Percentiles rank a stretch among this genome's conserved stretches.
These are phyloP conservation scores for Drosophila flavopinicola DNA, from an alignment of 2,888 invertebrate genomes.

Conservation along the genomic window DNA sequence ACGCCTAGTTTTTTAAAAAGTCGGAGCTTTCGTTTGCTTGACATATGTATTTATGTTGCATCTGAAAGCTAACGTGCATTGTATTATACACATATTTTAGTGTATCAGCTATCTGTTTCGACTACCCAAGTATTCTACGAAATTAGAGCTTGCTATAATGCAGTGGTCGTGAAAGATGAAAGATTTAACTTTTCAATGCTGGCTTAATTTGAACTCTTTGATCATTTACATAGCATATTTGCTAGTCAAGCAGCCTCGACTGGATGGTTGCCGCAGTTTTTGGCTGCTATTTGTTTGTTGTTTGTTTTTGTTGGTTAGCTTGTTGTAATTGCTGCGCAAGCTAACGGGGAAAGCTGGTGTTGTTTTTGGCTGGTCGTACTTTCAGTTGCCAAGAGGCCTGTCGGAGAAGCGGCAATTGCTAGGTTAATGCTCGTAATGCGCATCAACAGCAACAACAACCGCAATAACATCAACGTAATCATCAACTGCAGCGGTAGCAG, in stretches of 20 bases:
- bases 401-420: constrained; percentile 47
- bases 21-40: too few species aligned
- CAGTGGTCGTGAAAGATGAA: too few species aligned
- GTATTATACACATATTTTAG: too few species aligned
- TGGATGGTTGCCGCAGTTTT: neutral
- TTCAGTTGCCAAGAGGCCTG: constrained; percentile 32
- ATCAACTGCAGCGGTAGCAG: constrained; percentile 27
- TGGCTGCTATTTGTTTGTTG: constrained; percentile 6
- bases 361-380: constrained; percentile 37
- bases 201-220: neutral
- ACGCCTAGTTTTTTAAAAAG: too few species aligned
- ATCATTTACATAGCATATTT: neutral
- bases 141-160: too few species aligned
- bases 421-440: constrained; percentile 53
- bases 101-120: too few species aligned
- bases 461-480: constrained; percentile 24
- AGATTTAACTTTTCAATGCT: too few species aligned
- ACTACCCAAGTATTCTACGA: too few species aligned
- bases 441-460: constrained; percentile 23
- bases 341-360: constrained; percentile 19
- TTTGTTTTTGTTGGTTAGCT: constrained; percentile 20
- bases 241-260: neutral
- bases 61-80: too few species aligned
- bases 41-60: too few species aligned
- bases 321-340: constrained; percentile 44